Conservation (phyloP, 1,140 invertebrate species). For the Heterodera schachtii region DNA sequence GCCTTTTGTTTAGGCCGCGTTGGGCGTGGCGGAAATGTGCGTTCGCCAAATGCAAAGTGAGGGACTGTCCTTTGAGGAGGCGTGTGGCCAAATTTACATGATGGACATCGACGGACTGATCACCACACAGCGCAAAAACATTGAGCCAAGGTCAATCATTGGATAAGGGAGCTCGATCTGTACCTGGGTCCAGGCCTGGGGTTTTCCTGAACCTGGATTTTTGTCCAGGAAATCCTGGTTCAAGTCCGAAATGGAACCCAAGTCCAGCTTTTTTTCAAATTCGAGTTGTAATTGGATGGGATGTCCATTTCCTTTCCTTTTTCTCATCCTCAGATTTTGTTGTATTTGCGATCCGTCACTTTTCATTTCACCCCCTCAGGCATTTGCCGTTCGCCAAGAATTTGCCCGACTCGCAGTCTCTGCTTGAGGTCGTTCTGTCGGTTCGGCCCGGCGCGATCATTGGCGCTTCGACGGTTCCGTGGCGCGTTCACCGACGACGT, state of each 20-base stretch:
- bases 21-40: constrained; percentile 71
- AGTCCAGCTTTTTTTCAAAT: too few species aligned
- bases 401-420: constrained; percentile 76
- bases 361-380: constrained; percentile 64
- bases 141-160: constrained; percentile 13
- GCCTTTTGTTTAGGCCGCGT: constrained; percentile 61
- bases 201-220: too few species aligned
- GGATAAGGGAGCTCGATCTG: too few species aligned
- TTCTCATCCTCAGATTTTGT: too few species aligned
- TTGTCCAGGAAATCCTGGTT: too few species aligned
- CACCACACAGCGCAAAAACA: constrained; percentile 45
- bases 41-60: constrained; percentile 77
- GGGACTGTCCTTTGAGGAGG: constrained; percentile 68
- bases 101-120: constrained; percentile 68
- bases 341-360: neutral
- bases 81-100: constrained; percentile 79
- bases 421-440: constrained; percentile 76
- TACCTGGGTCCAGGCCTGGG: too few species aligned
- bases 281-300: too few species aligned
- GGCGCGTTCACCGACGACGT: constrained; percentile 86
- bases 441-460: constrained; percentile 83
- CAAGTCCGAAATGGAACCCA: too few species aligned
- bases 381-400: constrained; percentile 86
- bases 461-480: constrained; percentile 78
- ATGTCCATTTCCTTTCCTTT: too few species aligned